Base-by-base conservation (phyloP, 2,797 vertebrate species). In the Halcyon smyrnensis region DNA sequence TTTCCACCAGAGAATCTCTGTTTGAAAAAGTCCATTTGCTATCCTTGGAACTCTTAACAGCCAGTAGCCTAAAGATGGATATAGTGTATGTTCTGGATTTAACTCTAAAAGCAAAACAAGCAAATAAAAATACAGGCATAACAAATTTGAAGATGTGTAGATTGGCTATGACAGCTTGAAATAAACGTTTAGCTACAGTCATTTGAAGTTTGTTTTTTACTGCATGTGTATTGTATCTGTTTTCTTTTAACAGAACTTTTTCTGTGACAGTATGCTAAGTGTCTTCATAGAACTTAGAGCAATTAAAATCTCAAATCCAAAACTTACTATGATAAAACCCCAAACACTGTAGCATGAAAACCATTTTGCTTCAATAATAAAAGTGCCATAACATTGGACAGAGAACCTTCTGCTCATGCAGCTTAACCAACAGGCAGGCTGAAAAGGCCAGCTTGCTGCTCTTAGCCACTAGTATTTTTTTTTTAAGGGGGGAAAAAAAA, bases 381-480 rank as follows among this genome's bases (percentile, higher is more conserved):
- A 77, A 86, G 30, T 50, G 41, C n/a, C 2, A 0, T 74, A 67
- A 67, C 68, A 62, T 36, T 36, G 20, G 46, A 83, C 39, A 80
- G 68, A 91, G 86, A 92, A 80, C 56, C 34, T 62, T 90, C 48
- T 77, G 57, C 63, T 94, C 16, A 4, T 56, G 53, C 46, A 90
- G 2, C 54, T 63, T 69, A 73, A 93, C 65, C 63, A 84, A 77
- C 56, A 11, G 30, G 68, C 77, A 80, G 80, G 75, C 59, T 85
- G 91, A 81, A 92, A 92, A 93, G 83, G 73, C 83, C 62, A 83
- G 57, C 53, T 84, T 77, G 53, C 71, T 92, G n/a, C 82, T 93
- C 43, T 53, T 86, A 87, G 90, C 53, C 54, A 50, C 59, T 43
- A n/a, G 45, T 68, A 24, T 53, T 63, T 51, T 41, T 37, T 59